phyloP scores from a whole-genome alignment of 1,140 invertebrate species.

The Chionoecetes opilio region DNA sequence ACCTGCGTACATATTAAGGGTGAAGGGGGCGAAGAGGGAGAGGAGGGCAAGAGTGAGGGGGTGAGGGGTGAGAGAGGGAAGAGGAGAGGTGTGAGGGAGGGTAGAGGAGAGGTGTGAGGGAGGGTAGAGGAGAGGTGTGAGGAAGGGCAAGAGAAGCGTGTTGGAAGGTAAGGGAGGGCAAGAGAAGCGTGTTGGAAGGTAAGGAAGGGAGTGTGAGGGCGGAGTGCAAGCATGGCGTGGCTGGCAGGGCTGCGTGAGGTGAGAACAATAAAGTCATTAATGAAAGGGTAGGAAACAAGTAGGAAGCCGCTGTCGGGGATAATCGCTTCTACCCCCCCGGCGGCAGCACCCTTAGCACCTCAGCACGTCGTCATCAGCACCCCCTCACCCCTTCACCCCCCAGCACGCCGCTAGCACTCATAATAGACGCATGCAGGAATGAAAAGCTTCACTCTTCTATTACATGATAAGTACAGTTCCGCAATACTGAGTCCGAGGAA shows the following conservation, averaged over 20 bases:
- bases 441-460: neutral
- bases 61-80: neutral
- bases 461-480: neutral
- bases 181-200: neutral
- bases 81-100: neutral
- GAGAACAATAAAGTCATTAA: constrained; percentile 56
- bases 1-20: neutral
- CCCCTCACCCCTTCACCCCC: neutral
- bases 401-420: neutral
- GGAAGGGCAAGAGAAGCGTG: neutral
- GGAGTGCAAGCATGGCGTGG: constrained; percentile 34
- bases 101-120: neutral
- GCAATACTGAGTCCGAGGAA: neutral
- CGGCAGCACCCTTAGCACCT: neutral
- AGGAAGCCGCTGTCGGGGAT: neutral
- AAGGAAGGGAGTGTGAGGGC: neutral
- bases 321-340: neutral
- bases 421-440: neutral
- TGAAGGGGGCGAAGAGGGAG: neutral
- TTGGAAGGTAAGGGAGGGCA: neutral
- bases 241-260: constrained; percentile 15
- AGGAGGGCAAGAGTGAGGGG: neutral
- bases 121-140: neutral
- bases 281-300: constrained; percentile 62
- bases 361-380: too few species aligned